phyloP scores from a whole-genome alignment of 64 coral and sea anemone genomes.

The Montipora sp. region DNA sequence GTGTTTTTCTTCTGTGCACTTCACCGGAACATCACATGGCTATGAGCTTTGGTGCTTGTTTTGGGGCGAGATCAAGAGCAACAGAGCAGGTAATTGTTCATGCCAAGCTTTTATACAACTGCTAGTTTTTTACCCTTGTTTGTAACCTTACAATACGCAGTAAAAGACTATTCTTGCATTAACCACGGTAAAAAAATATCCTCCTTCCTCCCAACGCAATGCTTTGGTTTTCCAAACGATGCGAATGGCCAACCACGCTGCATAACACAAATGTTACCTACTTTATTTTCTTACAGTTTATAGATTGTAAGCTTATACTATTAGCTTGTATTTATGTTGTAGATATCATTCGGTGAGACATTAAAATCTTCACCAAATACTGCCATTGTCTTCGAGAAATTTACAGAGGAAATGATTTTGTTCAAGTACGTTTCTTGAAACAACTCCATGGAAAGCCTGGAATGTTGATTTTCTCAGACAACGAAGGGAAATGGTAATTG shows the following conservation, averaged over 20 bases:
- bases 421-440: not conserved
- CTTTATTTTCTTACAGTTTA: not conserved
- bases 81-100: conserved; percentile 19
- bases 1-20: not conserved
- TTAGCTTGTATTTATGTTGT: not conserved
- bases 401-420: not conserved
- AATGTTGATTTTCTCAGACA: not conserved
- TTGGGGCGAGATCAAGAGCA: conserved; percentile 29
- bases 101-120: not conserved
- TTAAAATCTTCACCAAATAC: conserved; percentile 20
- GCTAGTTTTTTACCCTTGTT: not conserved
- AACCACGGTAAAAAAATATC: no score
- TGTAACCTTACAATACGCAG: not conserved
- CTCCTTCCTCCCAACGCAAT: not conserved
- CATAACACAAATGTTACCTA: not conserved
- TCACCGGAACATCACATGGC: conserved; percentile 22
- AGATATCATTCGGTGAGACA: not conserved
- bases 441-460: not conserved
- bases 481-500: not conserved
- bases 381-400: not conserved
- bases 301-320: not conserved
- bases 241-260: not conserved
- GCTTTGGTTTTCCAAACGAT: not conserved
- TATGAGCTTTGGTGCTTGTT: conserved; percentile 52
- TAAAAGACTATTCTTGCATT: not conserved